Conservation (phyloP, 2,888 invertebrate genomes). For the Thymelicus lineola region DNA sequence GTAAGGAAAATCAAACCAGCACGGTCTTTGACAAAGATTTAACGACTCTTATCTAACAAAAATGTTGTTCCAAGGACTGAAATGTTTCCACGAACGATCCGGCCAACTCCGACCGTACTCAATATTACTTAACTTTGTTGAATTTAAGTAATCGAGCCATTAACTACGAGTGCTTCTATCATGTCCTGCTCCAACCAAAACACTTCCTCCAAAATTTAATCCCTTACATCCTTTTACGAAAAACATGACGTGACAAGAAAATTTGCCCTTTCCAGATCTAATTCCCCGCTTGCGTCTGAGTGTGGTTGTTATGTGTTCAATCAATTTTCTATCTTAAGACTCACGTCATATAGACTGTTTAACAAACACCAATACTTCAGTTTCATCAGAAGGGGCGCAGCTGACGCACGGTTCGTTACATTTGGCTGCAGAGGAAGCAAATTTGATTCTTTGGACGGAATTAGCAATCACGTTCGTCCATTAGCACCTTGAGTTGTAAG, state of each 20-base stretch:
- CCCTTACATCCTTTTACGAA: not conserved
- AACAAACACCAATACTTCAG: slow-evolving; percentile 55
- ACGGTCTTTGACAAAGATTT: too few species aligned
- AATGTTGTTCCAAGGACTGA: not conserved
- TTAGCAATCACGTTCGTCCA: slow-evolving; percentile 73
- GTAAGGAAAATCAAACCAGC: too few species aligned
- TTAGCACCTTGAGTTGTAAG: slow-evolving; percentile 55
- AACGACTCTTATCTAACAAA: too few species aligned
- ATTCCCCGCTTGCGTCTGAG: not conserved
- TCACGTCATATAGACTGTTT: not conserved
- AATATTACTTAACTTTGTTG: slow-evolving; percentile 2
- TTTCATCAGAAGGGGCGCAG: slow-evolving; percentile 65
- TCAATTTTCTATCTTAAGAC: slow-evolving; percentile 15
- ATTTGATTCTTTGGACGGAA: slow-evolving; percentile 72
- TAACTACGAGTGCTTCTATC: not conserved
- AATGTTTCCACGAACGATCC: not conserved
- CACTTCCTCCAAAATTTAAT: slow-evolving; percentile 5
- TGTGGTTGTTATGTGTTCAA: not conserved
- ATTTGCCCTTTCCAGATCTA: slow-evolving; percentile 48
- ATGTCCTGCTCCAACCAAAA: not conserved
- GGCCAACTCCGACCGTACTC: not conserved
- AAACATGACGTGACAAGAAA: slow-evolving; percentile 40
- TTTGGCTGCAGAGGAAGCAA: slow-evolving; percentile 50
- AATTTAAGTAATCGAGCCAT: not conserved
- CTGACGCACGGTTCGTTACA: slow-evolving; percentile 49